Evolutionary conservation across 1,140 invertebrate species (phyloP).

Genomic region (Hermatobates lingyangjiaoensis): DNA sequence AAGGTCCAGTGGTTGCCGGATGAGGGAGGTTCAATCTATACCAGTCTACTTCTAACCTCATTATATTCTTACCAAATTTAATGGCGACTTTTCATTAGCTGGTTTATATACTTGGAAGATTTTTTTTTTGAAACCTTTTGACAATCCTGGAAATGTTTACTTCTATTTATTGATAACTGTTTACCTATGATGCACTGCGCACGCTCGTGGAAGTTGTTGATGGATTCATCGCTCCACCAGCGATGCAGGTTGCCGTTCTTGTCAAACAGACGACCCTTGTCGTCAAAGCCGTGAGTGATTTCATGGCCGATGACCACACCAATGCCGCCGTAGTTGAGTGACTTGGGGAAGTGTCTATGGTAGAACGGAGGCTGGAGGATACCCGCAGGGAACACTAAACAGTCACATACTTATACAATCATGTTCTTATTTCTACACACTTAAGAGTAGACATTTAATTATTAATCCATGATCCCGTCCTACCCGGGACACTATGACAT

Average conservation of each 20-base stretch:
- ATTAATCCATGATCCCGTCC: too few relatives aligned
- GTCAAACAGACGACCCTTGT: constrained; percentile 46
- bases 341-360: constrained; percentile 55
- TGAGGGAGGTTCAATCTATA: too few relatives aligned
- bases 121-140: background rate
- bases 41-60: too few relatives aligned
- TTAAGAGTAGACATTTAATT: too few relatives aligned
- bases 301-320: constrained; percentile 50
- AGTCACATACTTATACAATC: too few relatives aligned
- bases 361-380: constrained; percentile 85
- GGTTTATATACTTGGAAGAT: too few relatives aligned
- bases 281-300: constrained; percentile 47
- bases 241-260: constrained; percentile 44
- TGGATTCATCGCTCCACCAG: constrained; percentile 56
- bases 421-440: too few relatives aligned
- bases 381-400: constrained; percentile 70
- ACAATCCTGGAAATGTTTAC: background rate
- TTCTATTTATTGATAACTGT: constrained; percentile 19
- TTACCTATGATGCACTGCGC: constrained; percentile 64
- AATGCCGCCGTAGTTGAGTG: constrained; percentile 60
- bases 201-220: constrained; percentile 41
- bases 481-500: too few relatives aligned
- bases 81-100: too few relatives aligned
- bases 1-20: too few relatives aligned
- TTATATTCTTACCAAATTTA: too few relatives aligned